phyloP scores from a whole-genome alignment of 2,888 invertebrate genomes.

The Athalia cordata region DNA sequence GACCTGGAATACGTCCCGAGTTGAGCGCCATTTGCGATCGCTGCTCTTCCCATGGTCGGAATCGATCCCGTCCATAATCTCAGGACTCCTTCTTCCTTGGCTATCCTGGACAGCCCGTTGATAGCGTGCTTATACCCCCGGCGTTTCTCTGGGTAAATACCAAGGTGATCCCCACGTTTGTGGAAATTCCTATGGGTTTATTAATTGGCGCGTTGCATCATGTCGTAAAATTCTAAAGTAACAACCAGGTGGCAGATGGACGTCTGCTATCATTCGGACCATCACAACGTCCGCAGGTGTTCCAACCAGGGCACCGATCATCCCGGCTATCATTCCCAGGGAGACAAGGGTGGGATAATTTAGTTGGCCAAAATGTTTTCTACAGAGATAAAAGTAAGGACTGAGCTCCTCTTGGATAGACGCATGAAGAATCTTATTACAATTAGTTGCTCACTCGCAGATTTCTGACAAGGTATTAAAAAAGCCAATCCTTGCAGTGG shows the following conservation, averaged over 20 bases:
- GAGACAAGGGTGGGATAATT: slow-evolving; percentile 56
- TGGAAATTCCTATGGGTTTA: not conserved
- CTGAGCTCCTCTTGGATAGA: not conserved
- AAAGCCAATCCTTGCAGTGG: slow-evolving; percentile 79
- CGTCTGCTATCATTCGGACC: slow-evolving; percentile 81
- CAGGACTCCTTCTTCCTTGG: slow-evolving; percentile 77
- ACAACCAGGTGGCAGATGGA: slow-evolving; percentile 74
- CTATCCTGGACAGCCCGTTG: slow-evolving; percentile 77
- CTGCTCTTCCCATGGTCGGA: slow-evolving; percentile 74
- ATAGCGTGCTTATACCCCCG: slow-evolving; percentile 78
- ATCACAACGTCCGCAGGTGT: slow-evolving; percentile 78
- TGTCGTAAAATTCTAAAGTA: slow-evolving; percentile 3
- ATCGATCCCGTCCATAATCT: slow-evolving; percentile 78
- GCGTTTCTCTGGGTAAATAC: slow-evolving; percentile 70
- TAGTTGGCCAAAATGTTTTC: slow-evolving; percentile 52
- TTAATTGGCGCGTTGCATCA: not conserved
- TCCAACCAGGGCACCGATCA: slow-evolving; percentile 79
- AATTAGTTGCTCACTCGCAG: slow-evolving; percentile 18
- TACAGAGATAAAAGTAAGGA: slow-evolving; percentile 40
- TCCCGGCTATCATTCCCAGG: slow-evolving; percentile 79
- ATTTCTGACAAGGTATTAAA: slow-evolving; percentile 78
- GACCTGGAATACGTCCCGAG: slow-evolving; percentile 80
- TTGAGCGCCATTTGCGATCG: slow-evolving; percentile 82
- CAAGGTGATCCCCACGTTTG: not conserved
- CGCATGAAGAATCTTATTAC: not conserved